A percentile compares a stretch with the other conserved stretches of the same genome.
Evolutionary conservation across 2,888 invertebrate genomes (phyloP).

Genomic region (Scelioninae gen. 1): DNA sequence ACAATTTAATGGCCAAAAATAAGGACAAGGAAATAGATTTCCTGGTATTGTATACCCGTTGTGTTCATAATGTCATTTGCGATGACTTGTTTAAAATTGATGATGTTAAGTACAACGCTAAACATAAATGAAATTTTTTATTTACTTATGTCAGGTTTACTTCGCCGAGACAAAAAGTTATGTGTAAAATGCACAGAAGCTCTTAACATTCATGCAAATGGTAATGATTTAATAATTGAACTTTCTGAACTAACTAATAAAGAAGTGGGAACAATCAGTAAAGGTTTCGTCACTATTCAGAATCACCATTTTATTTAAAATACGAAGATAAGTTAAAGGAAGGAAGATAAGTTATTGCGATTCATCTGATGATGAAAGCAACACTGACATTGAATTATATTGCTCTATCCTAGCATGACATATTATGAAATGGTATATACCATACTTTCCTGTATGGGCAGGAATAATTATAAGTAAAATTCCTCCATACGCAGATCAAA

Average conservation of each 20-base stretch:
- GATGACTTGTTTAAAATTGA: conserved; percentile 6
- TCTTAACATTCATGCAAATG: neutral
- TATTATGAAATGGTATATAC: conserved; percentile 23
- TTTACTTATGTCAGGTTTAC: neutral
- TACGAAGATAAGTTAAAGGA: neutral
- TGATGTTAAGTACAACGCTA: conserved; percentile 7
- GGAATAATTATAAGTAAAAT: neutral
- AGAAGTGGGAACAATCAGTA: neutral
- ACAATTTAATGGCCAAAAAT: neutral
- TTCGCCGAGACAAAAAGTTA: neutral
- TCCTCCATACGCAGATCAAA: conserved; percentile 16
- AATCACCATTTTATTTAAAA: conserved; percentile 13
- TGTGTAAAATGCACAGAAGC: neutral
- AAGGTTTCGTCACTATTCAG: neutral
- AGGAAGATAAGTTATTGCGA: neutral
- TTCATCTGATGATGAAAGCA: neutral
- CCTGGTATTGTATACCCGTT: conserved; percentile 8
- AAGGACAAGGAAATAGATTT: neutral
- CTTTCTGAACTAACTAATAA: neutral
- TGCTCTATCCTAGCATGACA: neutral
- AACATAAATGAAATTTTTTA: conserved; percentile 14
- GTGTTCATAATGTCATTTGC: conserved; percentile 1
- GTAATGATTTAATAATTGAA: neutral
- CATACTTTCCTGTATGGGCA: conserved; percentile 21
- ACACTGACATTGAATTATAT: neutral